Evolutionary conservation across 1,140 invertebrate genomes (phyloP).

Genomic region (Dendroctonus valens): DNA sequence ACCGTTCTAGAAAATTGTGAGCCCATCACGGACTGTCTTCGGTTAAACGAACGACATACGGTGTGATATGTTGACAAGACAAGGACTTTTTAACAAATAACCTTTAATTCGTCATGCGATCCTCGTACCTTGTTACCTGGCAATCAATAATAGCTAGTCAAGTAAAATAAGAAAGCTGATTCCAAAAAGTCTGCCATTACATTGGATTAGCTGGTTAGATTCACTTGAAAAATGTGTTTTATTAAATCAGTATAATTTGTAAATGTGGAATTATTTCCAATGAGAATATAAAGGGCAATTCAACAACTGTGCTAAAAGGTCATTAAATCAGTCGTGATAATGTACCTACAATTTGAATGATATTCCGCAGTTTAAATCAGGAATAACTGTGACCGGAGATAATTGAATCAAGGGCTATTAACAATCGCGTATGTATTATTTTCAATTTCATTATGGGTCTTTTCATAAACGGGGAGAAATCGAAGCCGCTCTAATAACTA

Average conservation of each 20-base stretch:
- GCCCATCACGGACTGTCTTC: slow-evolving; percentile 24
- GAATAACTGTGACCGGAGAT: slow-evolving; percentile 17
- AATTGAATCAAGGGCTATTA: slow-evolving; percentile 19
- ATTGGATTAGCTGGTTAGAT: too few species aligned
- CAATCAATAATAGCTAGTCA: too few species aligned
- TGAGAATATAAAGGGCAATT: too few species aligned
- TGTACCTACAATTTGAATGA: too few species aligned
- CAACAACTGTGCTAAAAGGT: too few species aligned
- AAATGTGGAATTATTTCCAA: too few species aligned
- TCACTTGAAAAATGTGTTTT: too few species aligned
- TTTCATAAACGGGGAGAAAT: slow-evolving; percentile 18
- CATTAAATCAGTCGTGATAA: too few species aligned
- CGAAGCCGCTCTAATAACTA: slow-evolving; percentile 25
- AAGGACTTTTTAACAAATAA: slow-evolving; percentile 41
- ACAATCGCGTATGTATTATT: slow-evolving; percentile 17
- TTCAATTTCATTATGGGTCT: slow-evolving; percentile 19
- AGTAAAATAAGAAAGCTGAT: too few species aligned
- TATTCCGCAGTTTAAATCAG: background rate
- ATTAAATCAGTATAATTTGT: too few species aligned
- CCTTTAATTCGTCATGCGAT: slow-evolving; percentile 40
- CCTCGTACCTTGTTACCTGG: background rate
- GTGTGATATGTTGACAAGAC: slow-evolving; percentile 48
- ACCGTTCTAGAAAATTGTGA: slow-evolving; percentile 28
- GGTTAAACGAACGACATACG: slow-evolving; percentile 40
- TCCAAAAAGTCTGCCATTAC: too few species aligned